phyloP scores from a whole-genome alignment of 1,140 invertebrate species.

The Temnothorax longispinosus region DNA sequence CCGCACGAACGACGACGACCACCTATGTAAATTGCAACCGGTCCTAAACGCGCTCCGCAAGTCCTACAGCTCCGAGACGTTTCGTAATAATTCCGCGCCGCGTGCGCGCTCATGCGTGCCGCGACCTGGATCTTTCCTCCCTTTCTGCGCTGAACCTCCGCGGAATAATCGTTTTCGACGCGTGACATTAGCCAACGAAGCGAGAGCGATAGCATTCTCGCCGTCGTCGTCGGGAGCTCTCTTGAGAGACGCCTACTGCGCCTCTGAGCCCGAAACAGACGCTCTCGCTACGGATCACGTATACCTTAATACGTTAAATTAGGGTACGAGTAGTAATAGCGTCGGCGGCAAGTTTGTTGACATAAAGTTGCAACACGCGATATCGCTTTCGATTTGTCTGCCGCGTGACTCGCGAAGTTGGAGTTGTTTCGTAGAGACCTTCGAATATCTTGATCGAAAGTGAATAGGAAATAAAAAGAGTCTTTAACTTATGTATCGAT shows the following conservation, averaged over 20 bases:
- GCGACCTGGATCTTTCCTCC: constrained; percentile 82
- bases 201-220: constrained; percentile 4
- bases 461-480: neutral
- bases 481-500: neutral
- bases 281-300: neutral
- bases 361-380: constrained; percentile 1
- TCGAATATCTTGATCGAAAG: constrained; percentile 7
- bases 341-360: constrained; percentile 4
- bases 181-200: constrained; percentile 42
- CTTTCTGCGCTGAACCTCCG: constrained; percentile 64
- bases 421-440: neutral
- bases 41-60: constrained; percentile 52
- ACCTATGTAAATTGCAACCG: constrained; percentile 73
- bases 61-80: constrained; percentile 76
- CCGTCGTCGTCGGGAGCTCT: neutral
- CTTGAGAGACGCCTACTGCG: neutral
- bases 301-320: constrained; percentile 25
- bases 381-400: constrained; percentile 23
- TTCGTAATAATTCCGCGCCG: constrained; percentile 83
- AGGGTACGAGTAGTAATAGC: neutral
- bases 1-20: constrained; percentile 46
- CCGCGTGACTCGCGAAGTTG: neutral
- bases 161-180: constrained; percentile 51
- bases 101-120: constrained; percentile 83
- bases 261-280: neutral